phyloP scores from a whole-genome alignment of 2,113 vertebrate genomes.

The Phalacrocorax pelagicus region DNA sequence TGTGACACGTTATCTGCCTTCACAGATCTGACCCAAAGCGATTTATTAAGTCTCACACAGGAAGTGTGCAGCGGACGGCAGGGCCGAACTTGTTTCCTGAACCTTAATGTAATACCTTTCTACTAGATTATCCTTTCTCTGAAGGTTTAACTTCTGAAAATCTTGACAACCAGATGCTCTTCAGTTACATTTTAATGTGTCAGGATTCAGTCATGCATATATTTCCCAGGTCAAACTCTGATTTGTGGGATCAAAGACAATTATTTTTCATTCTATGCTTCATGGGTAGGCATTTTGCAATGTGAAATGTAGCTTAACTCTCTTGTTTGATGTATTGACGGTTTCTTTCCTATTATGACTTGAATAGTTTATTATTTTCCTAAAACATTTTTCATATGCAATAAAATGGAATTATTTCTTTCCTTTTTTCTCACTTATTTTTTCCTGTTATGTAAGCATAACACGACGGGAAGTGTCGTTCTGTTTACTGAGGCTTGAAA shows the following conservation, averaged over 20 bases:
- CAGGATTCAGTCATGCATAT: neutral
- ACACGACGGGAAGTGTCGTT: neutral
- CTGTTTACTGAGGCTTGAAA: neutral
- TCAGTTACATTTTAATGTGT: neutral
- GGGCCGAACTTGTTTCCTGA: neutral
- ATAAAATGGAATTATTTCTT: neutral
- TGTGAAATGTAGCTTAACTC: neutral
- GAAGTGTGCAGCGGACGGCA: rapidly evolving
- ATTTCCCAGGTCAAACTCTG: neutral
- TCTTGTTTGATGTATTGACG: neutral
- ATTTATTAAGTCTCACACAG: neutral
- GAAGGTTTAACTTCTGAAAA: neutral
- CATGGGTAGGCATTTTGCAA: neutral
- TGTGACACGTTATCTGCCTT: neutral
- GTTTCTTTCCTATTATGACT: neutral
- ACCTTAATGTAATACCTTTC: neutral
- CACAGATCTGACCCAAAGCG: neutral
- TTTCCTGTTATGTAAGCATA: neutral
- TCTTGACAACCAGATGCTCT: neutral
- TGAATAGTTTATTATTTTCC: neutral
- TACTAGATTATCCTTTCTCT: neutral
- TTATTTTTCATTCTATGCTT: neutral
- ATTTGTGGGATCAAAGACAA: neutral
- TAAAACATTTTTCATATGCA: neutral
- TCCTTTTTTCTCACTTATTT: neutral